Evolutionary conservation across 2,797 vertebrate species (phyloP), one percentile per base, ranked within the genome.

Genomic region (Gymnoscopelus microlampas): DNA sequence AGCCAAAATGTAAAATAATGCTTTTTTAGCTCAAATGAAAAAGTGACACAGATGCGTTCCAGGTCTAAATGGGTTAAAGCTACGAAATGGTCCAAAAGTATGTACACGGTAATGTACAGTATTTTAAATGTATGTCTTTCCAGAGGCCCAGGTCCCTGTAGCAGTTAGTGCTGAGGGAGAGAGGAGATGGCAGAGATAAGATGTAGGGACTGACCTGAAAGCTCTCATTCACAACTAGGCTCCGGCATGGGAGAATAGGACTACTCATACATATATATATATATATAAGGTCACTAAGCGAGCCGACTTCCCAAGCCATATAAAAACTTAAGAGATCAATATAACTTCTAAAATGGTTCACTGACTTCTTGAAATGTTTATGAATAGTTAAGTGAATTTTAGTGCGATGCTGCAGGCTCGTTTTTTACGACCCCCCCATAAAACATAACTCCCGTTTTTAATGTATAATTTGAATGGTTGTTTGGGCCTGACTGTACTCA

Each of bases 141-240:
- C 79, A 75, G 79, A 63, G 48, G 48, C 60, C 15, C 26, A n/a
- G 59, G 15, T 26, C 53, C 44, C 19, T 14, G 68, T 11, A 39
- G n/a, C n/a, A 53, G 29, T 3, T 8, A 19, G 62, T 68, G 29
- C 70, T 7, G 60, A 60, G 76, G 64, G 82, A 76, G 76, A 63
- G 82, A 76, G 24, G 71, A 82, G 89, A 91, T 90, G 83, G 75
- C 53, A 26, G 71, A 90, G 91, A 94, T 93, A 92, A 83, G 75
- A 76, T 26, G 68, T 11, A 49, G 66, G 78, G 19, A 69, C 68
- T 59, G 68, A 70, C 65, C 77, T 90, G 81, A 92, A 92, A 89
- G 91, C 86, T 84, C 78, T 90, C 77, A 92, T 91, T 93, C 86
- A 92, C 83, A 76, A 80, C 84, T 73, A 24, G 49, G 64, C 50